Evolutionary conservation across 2,888 invertebrate species (phyloP), one percentile per base, ranked within the genome.

Genomic region (Agrilus biguttatus): DNA sequence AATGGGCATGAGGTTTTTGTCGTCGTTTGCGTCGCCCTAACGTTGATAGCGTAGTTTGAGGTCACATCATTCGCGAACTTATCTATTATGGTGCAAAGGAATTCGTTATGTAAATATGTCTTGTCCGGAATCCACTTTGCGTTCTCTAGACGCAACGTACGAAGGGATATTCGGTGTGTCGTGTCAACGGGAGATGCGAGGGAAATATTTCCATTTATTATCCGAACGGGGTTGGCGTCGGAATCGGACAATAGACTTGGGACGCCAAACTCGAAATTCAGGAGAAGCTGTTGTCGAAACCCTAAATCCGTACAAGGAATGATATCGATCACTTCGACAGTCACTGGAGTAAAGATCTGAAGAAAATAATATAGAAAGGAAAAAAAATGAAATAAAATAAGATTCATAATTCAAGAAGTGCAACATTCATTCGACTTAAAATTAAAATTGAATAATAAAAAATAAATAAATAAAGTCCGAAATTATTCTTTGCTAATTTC

Each of bases 131-230:
- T 41, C 48, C 48, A 48, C 14, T 41, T 37, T 34, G 38, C 14
- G 21, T 40, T 32, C 34, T 41, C 41, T 33, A 45, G 36, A 41
- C 41, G 45, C 44, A 42, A 33, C 41, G 47, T 44, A 37, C 42
- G 40, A 32, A 50, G 37, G 34, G 44, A 45, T 41, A 49, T 45
- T 44, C 46, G 39, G 14, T 47, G 38, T 36, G 38, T 40, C 21
- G 46, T 42, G 40, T 50, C 49, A 23, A 49, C 43, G 42, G 45
- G 39, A 33, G 46, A 42, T 19, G 41, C 37, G 12, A 49, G 39
- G n/a, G 45, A 44, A 40, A 47, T 42, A 44, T 49, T 50, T 36
- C 47, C 49, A 36, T 40, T 46, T n/a, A 49, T 39, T 14, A 46
- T 39, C 14, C 48, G 50, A 19, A 34, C 34, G 32, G 17, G 33